A percentile compares a stretch with the other conserved stretches of the same genome.
Evolutionary conservation across 2,888 invertebrate genomes (phyloP).

Genomic region (Odontothrips loti): DNA sequence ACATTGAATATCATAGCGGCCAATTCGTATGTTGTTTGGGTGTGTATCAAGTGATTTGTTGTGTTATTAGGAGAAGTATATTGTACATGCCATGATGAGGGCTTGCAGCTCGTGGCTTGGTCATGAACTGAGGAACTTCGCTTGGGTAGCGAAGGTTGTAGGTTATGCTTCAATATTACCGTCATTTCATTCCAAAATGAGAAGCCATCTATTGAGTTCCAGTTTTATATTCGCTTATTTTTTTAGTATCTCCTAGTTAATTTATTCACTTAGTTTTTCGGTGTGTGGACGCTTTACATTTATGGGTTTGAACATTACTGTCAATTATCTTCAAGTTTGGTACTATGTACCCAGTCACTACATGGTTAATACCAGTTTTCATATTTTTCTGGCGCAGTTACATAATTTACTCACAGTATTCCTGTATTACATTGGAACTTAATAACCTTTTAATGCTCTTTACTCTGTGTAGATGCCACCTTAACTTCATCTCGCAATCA

Average conservation of each 20-base stretch:
- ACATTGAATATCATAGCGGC: not conserved
- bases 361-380: not conserved
- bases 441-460: too few relatives aligned
- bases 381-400: not conserved
- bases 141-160: not conserved
- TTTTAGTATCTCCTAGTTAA: not conserved
- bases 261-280: not conserved
- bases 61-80: not conserved
- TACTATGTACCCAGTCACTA: not conserved
- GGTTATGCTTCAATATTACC: not conserved
- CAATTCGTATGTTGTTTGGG: slow-evolving; percentile 14
- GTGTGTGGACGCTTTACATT: not conserved
- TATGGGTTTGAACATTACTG: not conserved
- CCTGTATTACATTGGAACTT: not conserved
- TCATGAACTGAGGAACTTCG: not conserved
- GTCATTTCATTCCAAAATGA: not conserved
- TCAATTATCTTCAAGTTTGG: not conserved
- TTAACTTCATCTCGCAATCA: not conserved
- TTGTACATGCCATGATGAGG: not conserved
- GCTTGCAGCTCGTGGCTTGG: not conserved
- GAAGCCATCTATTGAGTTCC: not conserved
- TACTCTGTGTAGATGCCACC: not conserved
- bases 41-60: not conserved
- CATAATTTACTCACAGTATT: not conserved
- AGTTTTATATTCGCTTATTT: not conserved